Conservation (phyloP, 2,797 vertebrate species). For the Danio tinwini region DNA sequence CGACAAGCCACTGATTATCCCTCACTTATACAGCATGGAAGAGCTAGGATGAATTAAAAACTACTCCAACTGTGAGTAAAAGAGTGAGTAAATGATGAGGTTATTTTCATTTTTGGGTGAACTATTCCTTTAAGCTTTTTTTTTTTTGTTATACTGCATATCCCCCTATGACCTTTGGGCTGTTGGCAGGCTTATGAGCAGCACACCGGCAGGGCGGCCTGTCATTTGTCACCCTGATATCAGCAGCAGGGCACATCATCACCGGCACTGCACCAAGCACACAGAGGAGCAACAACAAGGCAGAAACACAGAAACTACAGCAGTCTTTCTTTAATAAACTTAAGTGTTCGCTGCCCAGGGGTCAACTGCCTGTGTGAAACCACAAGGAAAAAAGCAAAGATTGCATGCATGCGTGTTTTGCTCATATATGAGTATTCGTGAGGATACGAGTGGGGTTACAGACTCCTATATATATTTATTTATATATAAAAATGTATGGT, state of each 20-base stretch:
- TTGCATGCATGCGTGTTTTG: neutral
- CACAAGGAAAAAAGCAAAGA: neutral
- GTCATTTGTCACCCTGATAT: constrained; percentile 79
- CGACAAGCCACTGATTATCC: too few species aligned
- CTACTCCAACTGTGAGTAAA: too few species aligned
- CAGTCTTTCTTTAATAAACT: constrained; percentile 55
- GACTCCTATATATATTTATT: constrained; percentile 68
- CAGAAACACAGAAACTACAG: constrained; percentile 34
- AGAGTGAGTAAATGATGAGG: too few species aligned
- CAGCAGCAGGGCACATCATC: constrained; percentile 69
- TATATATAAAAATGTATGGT: constrained; percentile 78
- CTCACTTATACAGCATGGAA: too few species aligned
- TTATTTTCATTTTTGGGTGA: too few species aligned
- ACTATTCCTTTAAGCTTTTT: too few species aligned
- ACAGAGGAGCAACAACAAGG: constrained; percentile 45
- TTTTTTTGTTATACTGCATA: constrained; percentile 56
- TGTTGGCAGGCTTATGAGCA: constrained; percentile 70
- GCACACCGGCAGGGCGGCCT: constrained; percentile 31
- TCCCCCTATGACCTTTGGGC: constrained; percentile 76
- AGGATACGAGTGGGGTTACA: constrained; percentile 38
- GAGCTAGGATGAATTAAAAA: too few species aligned
- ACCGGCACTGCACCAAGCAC: constrained; percentile 54
- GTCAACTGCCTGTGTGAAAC: constrained; percentile 40
- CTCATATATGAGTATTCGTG: neutral
- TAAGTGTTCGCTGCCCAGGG: constrained; percentile 5